These are phyloP conservation scores for Eledone cirrhosa DNA, from an alignment of 2,888 invertebrate species.

Conservation along the genomic window DNA sequence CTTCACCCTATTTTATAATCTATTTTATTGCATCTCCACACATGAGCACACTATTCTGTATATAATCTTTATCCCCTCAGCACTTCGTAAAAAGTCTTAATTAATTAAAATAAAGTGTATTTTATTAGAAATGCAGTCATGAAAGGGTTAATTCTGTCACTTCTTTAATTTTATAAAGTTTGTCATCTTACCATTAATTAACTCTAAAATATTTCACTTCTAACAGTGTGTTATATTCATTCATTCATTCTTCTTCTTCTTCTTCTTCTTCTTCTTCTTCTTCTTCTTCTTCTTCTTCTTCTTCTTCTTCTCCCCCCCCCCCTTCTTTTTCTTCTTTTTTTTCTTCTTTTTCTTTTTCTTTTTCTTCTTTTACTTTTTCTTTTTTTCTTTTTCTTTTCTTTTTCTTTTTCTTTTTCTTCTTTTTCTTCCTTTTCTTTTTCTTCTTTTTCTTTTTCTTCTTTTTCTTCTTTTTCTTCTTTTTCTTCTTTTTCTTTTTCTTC, in stretches of 20 bases:
- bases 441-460: neutral
- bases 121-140: too few relatives aligned
- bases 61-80: too few relatives aligned
- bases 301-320: neutral
- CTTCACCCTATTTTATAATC: too few relatives aligned
- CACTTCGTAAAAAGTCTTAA: too few relatives aligned
- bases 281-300: neutral
- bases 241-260: neutral
- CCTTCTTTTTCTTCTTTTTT: neutral
- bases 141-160: too few relatives aligned
- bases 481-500: neutral
- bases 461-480: neutral
- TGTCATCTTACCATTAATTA: neutral
- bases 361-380: neutral
- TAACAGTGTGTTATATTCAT: neutral
- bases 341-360: neutral
- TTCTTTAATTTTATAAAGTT: too few relatives aligned
- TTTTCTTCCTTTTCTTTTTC: neutral
- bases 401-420: neutral
- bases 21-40: too few relatives aligned
- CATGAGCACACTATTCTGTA: too few relatives aligned
- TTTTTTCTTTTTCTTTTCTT: neutral
- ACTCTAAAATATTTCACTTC: neutral
- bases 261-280: neutral
- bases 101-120: too few relatives aligned